These are phyloP conservation scores for Pachydiplax longipennis DNA, from an alignment of 2,888 invertebrate species.

Conservation along the genomic window DNA sequence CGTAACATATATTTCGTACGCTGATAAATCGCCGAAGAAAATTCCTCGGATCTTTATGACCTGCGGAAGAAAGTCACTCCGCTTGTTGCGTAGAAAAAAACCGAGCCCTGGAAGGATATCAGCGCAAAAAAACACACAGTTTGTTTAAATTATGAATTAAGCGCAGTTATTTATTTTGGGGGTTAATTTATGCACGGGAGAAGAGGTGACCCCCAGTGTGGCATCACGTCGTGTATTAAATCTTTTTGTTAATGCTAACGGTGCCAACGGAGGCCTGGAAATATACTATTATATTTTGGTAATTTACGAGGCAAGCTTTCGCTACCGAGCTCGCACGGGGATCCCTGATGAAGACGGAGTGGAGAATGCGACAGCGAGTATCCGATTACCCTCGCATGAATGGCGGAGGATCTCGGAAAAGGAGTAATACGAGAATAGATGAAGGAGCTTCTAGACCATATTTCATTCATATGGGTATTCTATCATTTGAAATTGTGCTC, in stretches of 20 bases:
- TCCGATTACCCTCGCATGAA: not conserved
- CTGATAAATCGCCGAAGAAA: not conserved
- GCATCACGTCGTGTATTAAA: not conserved
- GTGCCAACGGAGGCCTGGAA: not conserved
- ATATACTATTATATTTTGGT: not conserved
- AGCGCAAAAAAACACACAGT: not conserved
- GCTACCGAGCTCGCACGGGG: not conserved
- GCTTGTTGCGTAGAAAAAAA: not conserved
- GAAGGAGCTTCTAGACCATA: not conserved
- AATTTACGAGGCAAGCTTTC: not conserved
- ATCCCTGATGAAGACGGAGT: not conserved
- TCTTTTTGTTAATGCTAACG: conserved; percentile 14
- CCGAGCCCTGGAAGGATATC: not conserved
- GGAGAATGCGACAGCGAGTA: not conserved
- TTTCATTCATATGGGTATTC: too few species aligned
- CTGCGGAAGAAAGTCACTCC: not conserved
- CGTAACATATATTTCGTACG: not conserved
- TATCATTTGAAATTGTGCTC: too few species aligned
- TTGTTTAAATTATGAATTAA: not conserved
- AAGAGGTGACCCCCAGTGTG: not conserved
- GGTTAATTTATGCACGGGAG: not conserved
- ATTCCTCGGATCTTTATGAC: not conserved
- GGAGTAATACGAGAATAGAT: not conserved
- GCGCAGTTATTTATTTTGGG: not conserved
- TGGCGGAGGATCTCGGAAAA: not conserved